phyloP scores from a whole-genome alignment of 1,140 invertebrate genomes.

The Euglossa dilemma region DNA sequence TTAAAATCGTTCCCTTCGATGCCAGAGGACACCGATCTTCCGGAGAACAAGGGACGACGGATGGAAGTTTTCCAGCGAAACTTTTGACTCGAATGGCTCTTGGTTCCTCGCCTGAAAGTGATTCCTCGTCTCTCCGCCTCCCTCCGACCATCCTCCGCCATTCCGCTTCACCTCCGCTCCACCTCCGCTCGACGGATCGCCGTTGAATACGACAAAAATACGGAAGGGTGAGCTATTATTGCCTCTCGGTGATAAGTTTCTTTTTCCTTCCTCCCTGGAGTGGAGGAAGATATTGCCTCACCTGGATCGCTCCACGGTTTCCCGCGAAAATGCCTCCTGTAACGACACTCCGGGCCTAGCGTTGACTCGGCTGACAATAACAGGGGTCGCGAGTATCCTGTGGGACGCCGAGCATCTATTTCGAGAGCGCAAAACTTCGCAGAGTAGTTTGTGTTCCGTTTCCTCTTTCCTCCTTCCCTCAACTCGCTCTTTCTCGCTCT shows the following conservation, averaged over 20 bases:
- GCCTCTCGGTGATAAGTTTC: conserved; percentile 42
- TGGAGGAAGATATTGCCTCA: conserved; percentile 26
- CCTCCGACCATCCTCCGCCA: no score
- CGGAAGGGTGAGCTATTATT: conserved; percentile 41
- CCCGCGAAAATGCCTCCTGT: conserved; percentile 50
- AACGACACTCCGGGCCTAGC: conserved; percentile 7
- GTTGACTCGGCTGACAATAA: conserved; percentile 51
- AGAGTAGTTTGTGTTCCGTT: conserved; percentile 23
- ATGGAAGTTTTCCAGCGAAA: conserved; percentile 11
- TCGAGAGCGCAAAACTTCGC: conserved; percentile 61
- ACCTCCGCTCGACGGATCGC: background rate
- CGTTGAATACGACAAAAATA: conserved; percentile 20
- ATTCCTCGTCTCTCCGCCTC: background rate
- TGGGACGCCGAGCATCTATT: conserved; percentile 60
- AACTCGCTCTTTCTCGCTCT: background rate
- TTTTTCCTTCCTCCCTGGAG: background rate
- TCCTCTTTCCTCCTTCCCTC: conserved; percentile 27
- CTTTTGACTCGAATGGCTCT: background rate
- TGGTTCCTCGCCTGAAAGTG: background rate
- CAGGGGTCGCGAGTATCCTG: conserved; percentile 48
- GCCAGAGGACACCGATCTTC: background rate
- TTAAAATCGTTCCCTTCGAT: conserved; percentile 9
- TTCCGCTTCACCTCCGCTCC: no score
- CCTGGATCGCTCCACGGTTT: conserved; percentile 3
- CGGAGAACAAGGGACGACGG: background rate